Evolutionary conservation across 2,113 vertebrate species (phyloP), one percentile per base, ranked within the genome.

Genomic region (Panthera tigris): DNA sequence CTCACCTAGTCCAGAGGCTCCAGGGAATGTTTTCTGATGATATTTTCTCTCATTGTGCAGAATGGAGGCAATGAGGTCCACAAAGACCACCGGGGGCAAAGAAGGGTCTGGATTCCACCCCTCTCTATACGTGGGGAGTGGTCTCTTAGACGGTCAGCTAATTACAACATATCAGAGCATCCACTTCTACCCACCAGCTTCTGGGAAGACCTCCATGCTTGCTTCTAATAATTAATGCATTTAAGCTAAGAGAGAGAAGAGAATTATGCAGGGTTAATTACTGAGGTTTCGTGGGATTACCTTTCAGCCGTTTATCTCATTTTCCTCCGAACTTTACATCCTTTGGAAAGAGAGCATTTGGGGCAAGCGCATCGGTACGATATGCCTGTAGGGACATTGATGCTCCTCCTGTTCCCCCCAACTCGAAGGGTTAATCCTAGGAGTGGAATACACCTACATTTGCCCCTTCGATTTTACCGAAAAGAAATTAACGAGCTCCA

Each of bases 401-500:
- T 91, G 31, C 81, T 55, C 50, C 23, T 48, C 16, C 52, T 86
- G 55, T 10, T 61, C 57, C 80, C 80, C 41, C 79, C 79, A 45
- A 76, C 33, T 33, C 48, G 19, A 68, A 86, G 45, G 39, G 5
- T 69, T 66, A 55, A 74, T 94, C 48, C 78, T 90, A 31, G 41
- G 48, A 21, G 16, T 87, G 31, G 41, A 69, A 21, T 45, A 39
- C 31, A 97, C 10, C 36, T 87, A 13, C 3, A 27, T 69, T 11
- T 45, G 15, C 80, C 74, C 41, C 12, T 82, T 92, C 39, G 4
- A 19, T 48, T 33, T 69, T 93, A 83, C 92, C 81, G 71, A 84
- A 92, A 85, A 88, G 50, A 78, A 78, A 82, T 87, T 63, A 90
- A 94, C 61, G 63, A 79, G n/a, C 25, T 73, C 39, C 19, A 23